phyloP scores from a whole-genome alignment of 2,797 vertebrate species.

The Australoheros facetus region DNA sequence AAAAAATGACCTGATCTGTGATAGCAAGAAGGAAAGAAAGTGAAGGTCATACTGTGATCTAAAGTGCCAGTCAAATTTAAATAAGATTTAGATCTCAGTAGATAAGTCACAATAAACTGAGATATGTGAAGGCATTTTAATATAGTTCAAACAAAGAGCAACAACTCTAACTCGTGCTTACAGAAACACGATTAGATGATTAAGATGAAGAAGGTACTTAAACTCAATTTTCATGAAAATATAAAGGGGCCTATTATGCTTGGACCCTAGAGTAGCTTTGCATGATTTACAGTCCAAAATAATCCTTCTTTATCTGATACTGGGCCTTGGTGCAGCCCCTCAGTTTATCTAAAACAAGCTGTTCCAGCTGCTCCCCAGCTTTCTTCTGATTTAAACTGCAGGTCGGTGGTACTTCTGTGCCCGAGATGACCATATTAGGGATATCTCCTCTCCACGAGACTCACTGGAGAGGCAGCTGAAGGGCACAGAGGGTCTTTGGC shows the following conservation, averaged over 20 bases:
- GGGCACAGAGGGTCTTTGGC: neutral
- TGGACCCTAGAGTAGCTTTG: neutral
- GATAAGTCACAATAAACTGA: neutral
- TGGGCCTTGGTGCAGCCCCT: too few relatives aligned
- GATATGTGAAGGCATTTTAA: neutral
- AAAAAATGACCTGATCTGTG: too few relatives aligned
- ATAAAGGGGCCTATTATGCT: neutral
- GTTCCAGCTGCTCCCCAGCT: too few relatives aligned
- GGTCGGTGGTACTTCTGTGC: too few relatives aligned
- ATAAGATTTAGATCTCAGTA: neutral
- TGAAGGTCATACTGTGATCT: neutral
- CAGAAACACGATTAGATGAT: neutral
- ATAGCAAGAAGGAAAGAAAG: too few relatives aligned
- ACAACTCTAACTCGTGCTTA: too few relatives aligned
- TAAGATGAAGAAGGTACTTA: neutral
- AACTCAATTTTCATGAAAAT: neutral
- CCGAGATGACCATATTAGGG: too few relatives aligned
- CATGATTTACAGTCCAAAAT: neutral
- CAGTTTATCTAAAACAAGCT: too few relatives aligned
- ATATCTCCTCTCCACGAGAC: accelerated
- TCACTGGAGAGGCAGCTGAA: neutral
- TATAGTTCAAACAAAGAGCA: too few relatives aligned
- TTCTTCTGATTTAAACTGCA: too few relatives aligned
- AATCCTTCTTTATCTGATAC: neutral
- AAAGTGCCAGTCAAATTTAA: neutral